These are phyloP conservation scores for Edolisoma coerulescens DNA, from an alignment of 2,113 vertebrate genomes.

Conservation along the genomic window DNA sequence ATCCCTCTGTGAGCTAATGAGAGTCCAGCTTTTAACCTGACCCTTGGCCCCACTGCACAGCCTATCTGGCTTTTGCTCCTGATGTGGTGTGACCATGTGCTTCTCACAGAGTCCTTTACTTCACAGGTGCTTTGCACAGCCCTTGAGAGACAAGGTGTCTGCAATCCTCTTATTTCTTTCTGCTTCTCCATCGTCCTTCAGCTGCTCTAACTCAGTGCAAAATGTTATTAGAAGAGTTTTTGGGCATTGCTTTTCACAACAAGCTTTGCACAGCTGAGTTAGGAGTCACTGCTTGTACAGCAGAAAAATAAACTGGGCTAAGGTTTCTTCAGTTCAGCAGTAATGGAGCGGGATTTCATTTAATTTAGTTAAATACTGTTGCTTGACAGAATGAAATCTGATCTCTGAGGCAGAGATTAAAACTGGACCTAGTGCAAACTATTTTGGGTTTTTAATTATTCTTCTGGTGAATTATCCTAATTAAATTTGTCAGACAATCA, in stretches of 20 bases:
- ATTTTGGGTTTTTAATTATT: constrained; percentile 53
- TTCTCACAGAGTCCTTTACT: background rate
- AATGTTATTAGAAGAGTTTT: background rate
- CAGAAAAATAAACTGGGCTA: constrained; percentile 39
- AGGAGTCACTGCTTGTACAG: background rate
- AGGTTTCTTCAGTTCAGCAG: constrained; percentile 39
- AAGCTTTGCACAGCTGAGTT: background rate
- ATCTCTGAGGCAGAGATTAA: constrained; percentile 59
- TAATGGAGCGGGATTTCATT: constrained; percentile 56
- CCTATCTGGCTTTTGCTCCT: background rate
- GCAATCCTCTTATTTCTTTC: background rate
- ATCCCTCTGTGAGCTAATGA: background rate
- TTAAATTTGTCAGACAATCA: constrained; percentile 57
- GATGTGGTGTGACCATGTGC: background rate
- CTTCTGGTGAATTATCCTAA: constrained; percentile 60
- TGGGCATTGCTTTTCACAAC: background rate
- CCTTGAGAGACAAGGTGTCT: background rate
- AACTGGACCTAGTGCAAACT: constrained; percentile 37
- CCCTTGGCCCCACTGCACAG: background rate
- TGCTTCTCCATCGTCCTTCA: background rate
- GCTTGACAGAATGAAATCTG: constrained; percentile 60
- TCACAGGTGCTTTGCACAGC: background rate
- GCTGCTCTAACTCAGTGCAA: background rate
- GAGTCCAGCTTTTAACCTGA: background rate
- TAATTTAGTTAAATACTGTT: constrained; percentile 61